Evolutionary conservation across 2,113 vertebrate species (phyloP), one percentile per base, ranked within the genome.

Genomic region (Muntiacus reevesi): DNA sequence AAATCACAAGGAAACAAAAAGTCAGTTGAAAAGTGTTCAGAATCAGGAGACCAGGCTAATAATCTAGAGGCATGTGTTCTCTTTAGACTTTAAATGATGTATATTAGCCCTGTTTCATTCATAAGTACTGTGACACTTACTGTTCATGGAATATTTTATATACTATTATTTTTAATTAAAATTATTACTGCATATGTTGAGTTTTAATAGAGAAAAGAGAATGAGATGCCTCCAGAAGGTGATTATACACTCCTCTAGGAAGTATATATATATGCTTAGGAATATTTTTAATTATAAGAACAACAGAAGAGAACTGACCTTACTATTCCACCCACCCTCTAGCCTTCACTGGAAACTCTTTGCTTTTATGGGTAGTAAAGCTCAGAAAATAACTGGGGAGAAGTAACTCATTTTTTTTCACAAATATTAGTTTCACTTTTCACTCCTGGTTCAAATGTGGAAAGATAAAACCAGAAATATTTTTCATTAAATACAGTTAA

Each of bases 101-200:
- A 25, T 78, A 55, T 89, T 82, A 91, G 14, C 6, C 6, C 55
- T 10, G 7, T 19, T 94, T 95, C 82, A 50, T 25, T 55, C 25
- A 81, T 55, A 45, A 74, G 79, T 10, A 91, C 25, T 60, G 25
- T 59, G 54, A 54, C 27, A 92, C n/a, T 90, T 47, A 71, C 3
- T 23, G 27, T n/a, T 64, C 28, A 50, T 74, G 57, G 84, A 79
- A 17, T 55, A 23, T 81, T 97, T 76, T 71, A 89, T 89, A 87
- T 62, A 19, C 19, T 62, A 60, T 89, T 94, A n/a, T 47, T 97
- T 74, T 84, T 6, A 84, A 96, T 88, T 96, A 81, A 93, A 71
- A 52, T 82, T 88, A 62, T 47, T 59, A 76, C 36, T 92, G 9
- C 12, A 25, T 84, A 13, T 23, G 2, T 76, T 71, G 23, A 45